Evolutionary conservation across 2,888 invertebrate genomes (phyloP).

Genomic region (Ennomos quercinarius): DNA sequence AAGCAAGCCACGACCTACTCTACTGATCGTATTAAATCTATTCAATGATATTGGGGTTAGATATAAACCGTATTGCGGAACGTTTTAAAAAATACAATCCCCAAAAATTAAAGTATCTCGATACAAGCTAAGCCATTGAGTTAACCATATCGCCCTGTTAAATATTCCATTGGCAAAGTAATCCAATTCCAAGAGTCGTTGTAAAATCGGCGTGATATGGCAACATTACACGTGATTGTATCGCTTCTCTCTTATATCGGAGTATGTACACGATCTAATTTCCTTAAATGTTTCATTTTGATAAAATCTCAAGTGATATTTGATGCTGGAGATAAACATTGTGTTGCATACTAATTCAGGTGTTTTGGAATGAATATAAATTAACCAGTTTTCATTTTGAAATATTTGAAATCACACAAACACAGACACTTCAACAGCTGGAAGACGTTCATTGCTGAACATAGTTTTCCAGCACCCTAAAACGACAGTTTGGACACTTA

Average conservation of each 20-base stretch:
- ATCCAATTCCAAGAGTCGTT: slow-evolving; percentile 14
- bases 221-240: slow-evolving; percentile 20
- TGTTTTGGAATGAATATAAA: too few species aligned
- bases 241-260: slow-evolving; percentile 15
- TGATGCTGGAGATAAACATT: background rate
- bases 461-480: too few species aligned
- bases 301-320: slow-evolving; percentile 16
- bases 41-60: too few species aligned
- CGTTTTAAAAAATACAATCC: background rate
- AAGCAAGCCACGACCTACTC: too few species aligned
- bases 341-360: too few species aligned
- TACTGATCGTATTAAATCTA: too few species aligned
- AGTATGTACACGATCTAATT: slow-evolving; percentile 24
- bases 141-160: slow-evolving; percentile 14
- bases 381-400: too few species aligned
- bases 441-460: too few species aligned
- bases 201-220: slow-evolving; percentile 21
- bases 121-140: slow-evolving; percentile 1
- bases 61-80: too few species aligned
- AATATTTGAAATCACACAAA: too few species aligned
- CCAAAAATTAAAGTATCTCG: background rate
- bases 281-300: slow-evolving; percentile 23
- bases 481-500: too few species aligned
- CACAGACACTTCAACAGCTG: too few species aligned
- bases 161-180: slow-evolving; percentile 24